A percentile compares a stretch with the other conserved stretches of the same genome.
Conservation (phyloP, 2,888 invertebrate genomes). For the Erebia palarica region DNA sequence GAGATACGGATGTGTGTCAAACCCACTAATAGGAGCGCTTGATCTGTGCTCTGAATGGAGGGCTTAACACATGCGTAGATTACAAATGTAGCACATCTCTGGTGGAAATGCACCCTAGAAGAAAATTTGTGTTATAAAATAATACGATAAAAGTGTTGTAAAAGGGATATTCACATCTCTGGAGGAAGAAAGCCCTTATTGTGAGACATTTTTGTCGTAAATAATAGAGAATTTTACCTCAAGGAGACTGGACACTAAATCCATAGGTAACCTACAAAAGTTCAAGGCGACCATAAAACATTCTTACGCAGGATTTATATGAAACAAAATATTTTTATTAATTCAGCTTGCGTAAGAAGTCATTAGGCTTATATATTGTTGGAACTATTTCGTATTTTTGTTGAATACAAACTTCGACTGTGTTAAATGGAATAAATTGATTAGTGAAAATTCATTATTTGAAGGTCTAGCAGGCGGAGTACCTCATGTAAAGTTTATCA, state of each 20-base stretch:
- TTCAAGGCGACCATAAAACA: slow-evolving; percentile 28
- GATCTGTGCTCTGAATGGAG: too few relatives aligned
- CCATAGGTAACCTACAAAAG: background rate
- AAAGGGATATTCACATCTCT: background rate
- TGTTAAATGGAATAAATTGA: background rate
- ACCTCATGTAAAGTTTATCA: too few relatives aligned
- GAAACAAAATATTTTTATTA: slow-evolving; percentile 9
- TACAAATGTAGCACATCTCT: too few relatives aligned
- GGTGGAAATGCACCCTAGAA: too few relatives aligned
- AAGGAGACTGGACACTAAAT: slow-evolving; percentile 6
- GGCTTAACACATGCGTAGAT: too few relatives aligned
- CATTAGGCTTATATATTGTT: background rate
- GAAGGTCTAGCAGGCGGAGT: too few relatives aligned
- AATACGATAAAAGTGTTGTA: too few relatives aligned
- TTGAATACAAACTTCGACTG: background rate
- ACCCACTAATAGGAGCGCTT: too few relatives aligned
- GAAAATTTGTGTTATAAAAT: too few relatives aligned
- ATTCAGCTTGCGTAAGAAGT: background rate
- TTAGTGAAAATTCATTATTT: too few relatives aligned
- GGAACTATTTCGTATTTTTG: background rate
- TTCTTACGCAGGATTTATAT: slow-evolving; percentile 32
- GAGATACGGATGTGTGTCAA: too few relatives aligned
- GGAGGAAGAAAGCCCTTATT: too few relatives aligned
- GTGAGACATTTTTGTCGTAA: background rate
- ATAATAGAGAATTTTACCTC: slow-evolving; percentile 3